Percentiles rank a stretch among this genome's conserved stretches.
Evolutionary conservation across 2,113 vertebrate genomes (phyloP).

Genomic region (Atrichornis clamosus): DNA sequence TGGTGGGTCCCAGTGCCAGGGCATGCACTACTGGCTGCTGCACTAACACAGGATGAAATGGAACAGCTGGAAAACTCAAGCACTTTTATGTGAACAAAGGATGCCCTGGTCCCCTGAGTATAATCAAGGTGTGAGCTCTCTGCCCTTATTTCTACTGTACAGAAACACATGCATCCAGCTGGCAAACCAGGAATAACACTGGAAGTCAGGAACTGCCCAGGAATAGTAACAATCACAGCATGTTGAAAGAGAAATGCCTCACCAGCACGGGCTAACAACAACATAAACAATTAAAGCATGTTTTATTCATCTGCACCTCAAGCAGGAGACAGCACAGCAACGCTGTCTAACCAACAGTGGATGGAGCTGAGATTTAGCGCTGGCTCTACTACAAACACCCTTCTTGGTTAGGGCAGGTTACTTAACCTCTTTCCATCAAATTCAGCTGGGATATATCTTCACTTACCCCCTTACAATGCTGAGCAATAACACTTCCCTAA

Average conservation of each 20-base stretch:
- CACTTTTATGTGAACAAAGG: not conserved
- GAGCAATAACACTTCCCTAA: constrained; percentile 27
- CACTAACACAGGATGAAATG: not conserved
- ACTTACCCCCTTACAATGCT: not conserved
- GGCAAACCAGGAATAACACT: not conserved
- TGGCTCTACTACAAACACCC: not conserved
- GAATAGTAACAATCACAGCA: not conserved
- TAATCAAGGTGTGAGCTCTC: not conserved
- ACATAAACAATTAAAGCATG: not conserved
- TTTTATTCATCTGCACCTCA: not conserved
- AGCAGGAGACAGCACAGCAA: not conserved
- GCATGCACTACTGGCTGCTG: not conserved
- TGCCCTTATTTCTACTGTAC: not conserved
- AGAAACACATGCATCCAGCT: not conserved
- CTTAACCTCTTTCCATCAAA: constrained; percentile 16
- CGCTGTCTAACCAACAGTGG: not conserved
- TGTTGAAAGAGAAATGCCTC: not conserved
- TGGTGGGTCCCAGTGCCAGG: not conserved
- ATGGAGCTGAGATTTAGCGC: not conserved
- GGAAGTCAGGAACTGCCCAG: not conserved
- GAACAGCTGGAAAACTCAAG: not conserved
- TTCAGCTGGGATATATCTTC: not conserved
- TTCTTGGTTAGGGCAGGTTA: not conserved
- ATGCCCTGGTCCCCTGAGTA: not conserved
- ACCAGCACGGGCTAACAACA: not conserved